A percentile compares a stretch with the other conserved stretches of the same genome.
Evolutionary conservation across 2,797 vertebrate species (phyloP).

Genomic region (Pelodytes ibericus): DNA sequence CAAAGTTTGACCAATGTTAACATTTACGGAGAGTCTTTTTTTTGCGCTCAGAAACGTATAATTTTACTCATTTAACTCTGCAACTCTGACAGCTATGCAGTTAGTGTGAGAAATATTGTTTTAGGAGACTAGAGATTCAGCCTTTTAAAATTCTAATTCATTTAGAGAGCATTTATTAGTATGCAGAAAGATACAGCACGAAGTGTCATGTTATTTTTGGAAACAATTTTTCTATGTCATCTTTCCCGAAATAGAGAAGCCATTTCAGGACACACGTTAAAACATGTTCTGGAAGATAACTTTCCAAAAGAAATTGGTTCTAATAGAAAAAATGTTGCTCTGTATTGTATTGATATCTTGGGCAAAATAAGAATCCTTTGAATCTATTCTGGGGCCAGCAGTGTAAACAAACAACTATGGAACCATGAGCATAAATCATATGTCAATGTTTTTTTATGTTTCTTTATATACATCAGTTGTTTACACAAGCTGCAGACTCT

Average conservation of each 20-base stretch:
- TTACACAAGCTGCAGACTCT: background rate
- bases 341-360: background rate
- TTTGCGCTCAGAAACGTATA: conserved; percentile 26
- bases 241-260: conserved; percentile 7
- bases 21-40: conserved; percentile 35
- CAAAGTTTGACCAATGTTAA: conserved; percentile 41
- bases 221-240: conserved; percentile 47
- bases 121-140: conserved; percentile 29
- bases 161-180: conserved; percentile 48
- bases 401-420: conserved; percentile 10
- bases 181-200: conserved; percentile 32
- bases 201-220: conserved; percentile 43
- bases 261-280: conserved; percentile 44
- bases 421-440: background rate
- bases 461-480: background rate
- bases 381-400: background rate
- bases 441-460: background rate
- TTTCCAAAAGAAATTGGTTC: conserved; percentile 37
- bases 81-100: conserved; percentile 30
- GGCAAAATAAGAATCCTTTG: background rate
- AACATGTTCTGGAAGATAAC: conserved; percentile 43
- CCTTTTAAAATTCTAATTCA: conserved; percentile 31
- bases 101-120: conserved; percentile 49
- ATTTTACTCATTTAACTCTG: conserved; percentile 33
- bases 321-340: conserved; percentile 20